Evolutionary conservation across 2,888 invertebrate species (phyloP), one percentile per base, ranked within the genome.

Genomic region (Mactromeris polynyma): DNA sequence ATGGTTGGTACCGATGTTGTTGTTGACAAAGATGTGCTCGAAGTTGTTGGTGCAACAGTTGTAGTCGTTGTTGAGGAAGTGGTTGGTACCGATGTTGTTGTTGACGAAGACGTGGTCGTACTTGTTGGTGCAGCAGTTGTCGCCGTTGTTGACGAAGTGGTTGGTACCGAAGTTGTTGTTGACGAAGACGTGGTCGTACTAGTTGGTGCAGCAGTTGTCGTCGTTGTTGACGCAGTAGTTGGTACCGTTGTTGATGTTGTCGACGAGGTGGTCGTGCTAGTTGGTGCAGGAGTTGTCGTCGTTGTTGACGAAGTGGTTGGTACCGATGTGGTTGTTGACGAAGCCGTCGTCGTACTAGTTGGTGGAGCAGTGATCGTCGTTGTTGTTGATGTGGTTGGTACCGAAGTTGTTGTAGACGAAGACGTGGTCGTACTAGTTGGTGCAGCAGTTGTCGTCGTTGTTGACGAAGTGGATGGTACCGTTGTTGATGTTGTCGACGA

Each of bases 361-460:
- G 51, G 14, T 6, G 51, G 14, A 9, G 51, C 19, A 9, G 51
- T 51, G 2, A 19, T 51, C 19, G 33, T 11, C 2, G 11, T 58
- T 2, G 64, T 82, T 31, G 64, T 64, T 21, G 64, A 17, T n/a
- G 38, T 64, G 9, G n/a, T 82, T 33, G 36, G 33, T 84, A n/a
- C 77, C 31, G 84, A 78, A 17, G 84, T 78, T 26, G 46, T 42
- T n/a, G 31, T 46, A n/a, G 80, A n/a, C 21, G 80, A 21, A 31
- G 26, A 14, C 21, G 82, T 82, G 9, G 19, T 64, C 3, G 82
- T 38, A n/a, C 36, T 26, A 9, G 82, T 82, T 31, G 82, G n/a
- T n/a, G 64, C 21, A 17, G 38, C 17, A 14, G 31, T 26, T 17
- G 82, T 82, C 19, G 80, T 42, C 3, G 80, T 26, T 31, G 31